Base-by-base conservation (phyloP, 2,888 invertebrate genomes). In the Entomobrya proxima region DNA sequence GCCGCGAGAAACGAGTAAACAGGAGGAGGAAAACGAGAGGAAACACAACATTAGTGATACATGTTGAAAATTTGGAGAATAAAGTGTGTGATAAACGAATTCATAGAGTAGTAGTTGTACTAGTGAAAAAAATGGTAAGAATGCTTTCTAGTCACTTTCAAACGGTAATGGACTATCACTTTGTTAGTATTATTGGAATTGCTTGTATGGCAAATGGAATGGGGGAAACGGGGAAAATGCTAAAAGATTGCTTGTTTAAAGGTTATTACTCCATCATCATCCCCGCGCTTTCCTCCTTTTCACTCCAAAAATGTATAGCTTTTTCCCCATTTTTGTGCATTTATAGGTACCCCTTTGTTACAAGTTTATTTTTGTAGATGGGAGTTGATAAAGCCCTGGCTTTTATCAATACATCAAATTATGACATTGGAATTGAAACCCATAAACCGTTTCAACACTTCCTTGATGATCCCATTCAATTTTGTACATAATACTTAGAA, bases 361-460 rank as follows among this genome's bases (percentile, higher is more conserved):
- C 27, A 72, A n/a, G 72, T 30, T 72, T 44, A 72, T 72, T 69
- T 40, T 40, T 69, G 40, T 40, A 75, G 64, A 30, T 77, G 77
- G 61, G 47, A 77, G 47, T 18, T 32, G 18, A 47, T 47, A 72
- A n/a, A 47, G 77, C 77, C 32, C 18, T 7, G 58, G 44, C n/a
- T 47, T 6, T 77, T 77, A 77, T 61, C 77, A 77, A 77, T 77
- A 77, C 77, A 77, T 77, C 77, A 77, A 61, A 40, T 44, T 61
- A 61, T 61, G 77, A 77, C 61, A 76, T 55, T 40, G 75, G 44
- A 75, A 55, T 55, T 58, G 76, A 58, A 77, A 40, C 77, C 61
- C 44, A 47, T 77, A 61, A 77, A 77, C 77, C 61, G 44, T 61
- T 77, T 77, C 77, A 72, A 72, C 72, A 72, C 72, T 47, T 72